These are phyloP conservation scores for Tetragonula clypearis DNA, from an alignment of 1,140 invertebrate genomes.

Conservation along the genomic window DNA sequence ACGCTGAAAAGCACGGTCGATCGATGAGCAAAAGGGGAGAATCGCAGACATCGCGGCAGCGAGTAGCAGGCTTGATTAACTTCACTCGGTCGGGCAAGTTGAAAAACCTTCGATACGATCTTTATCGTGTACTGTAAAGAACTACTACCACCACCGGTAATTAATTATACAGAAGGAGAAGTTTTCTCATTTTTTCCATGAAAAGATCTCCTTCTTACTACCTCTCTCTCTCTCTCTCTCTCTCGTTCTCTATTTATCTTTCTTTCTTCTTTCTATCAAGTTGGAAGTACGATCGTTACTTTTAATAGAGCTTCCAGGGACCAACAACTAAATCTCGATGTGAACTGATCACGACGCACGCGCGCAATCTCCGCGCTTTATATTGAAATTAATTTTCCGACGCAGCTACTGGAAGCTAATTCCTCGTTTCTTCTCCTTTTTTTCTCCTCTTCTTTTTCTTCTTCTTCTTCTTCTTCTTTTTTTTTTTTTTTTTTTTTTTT, in stretches of 20 bases:
- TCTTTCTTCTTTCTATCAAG: not conserved
- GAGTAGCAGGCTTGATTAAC: constrained; percentile 34
- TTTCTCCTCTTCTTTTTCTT: not conserved
- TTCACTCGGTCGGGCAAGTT: constrained; percentile 18
- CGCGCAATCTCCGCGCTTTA: not conserved
- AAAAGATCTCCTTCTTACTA: constrained; percentile 8
- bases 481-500: not conserved
- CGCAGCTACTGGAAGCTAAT: constrained; percentile 18
- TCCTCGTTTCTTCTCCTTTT: not conserved
- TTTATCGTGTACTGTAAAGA: constrained; percentile 43
- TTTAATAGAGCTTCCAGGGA: constrained; percentile 25
- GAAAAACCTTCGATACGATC: constrained; percentile 46
- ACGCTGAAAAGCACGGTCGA: constrained; percentile 13
- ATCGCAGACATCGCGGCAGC: constrained; percentile 39
- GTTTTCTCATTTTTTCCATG: constrained; percentile 41
- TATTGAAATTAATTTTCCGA: constrained; percentile 28
- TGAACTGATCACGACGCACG: constrained; percentile 23
- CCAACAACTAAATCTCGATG: constrained; percentile 32
- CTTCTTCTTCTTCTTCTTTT: not conserved
- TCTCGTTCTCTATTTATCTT: not conserved
- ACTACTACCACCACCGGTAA: constrained; percentile 41
- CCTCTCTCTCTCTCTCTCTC: too few species aligned
- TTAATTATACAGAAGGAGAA: constrained; percentile 48
- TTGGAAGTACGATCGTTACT: constrained; percentile 18
- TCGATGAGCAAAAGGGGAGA: constrained; percentile 21